Evolutionary conservation across 1,140 invertebrate species (phyloP).

Genomic region (Gerris buenoi): DNA sequence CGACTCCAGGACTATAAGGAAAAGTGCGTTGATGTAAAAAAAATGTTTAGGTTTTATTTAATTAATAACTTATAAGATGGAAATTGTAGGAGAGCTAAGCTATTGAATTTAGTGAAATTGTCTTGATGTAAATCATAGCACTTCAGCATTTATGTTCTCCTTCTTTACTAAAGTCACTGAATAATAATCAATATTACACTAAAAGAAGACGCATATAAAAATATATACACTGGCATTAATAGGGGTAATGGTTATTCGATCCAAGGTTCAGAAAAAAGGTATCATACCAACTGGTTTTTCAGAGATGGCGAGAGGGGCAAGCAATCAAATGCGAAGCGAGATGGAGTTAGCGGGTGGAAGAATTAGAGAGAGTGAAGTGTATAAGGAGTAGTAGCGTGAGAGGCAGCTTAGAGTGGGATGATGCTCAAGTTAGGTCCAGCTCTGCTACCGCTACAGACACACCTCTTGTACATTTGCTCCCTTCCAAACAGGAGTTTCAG

Average conservation of each 20-base stretch:
- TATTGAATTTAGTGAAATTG: no score
- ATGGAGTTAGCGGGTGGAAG: not conserved
- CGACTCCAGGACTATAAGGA: no score
- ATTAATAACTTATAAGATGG: no score
- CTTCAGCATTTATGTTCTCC: no score
- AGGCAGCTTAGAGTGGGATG: not conserved
- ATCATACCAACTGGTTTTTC: not conserved
- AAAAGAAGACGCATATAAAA: no score
- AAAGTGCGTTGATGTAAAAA: no score
- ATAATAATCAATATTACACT: no score
- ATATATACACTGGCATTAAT: not conserved
- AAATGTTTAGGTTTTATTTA: no score
- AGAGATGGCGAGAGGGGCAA: not conserved
- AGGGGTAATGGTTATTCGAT: not conserved
- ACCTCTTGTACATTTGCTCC: not conserved
- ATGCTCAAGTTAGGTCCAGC: no score
- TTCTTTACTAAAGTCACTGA: no score
- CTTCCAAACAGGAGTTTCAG: not conserved
- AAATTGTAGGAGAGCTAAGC: no score
- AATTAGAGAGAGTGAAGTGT: not conserved
- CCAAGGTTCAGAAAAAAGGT: not conserved
- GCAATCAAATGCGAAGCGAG: not conserved
- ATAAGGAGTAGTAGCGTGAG: not conserved
- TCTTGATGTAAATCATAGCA: no score
- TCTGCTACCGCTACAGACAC: not conserved